These are phyloP conservation scores for Orthonevra nobilis DNA, from an alignment of 2,888 invertebrate genomes.

Conservation along the genomic window DNA sequence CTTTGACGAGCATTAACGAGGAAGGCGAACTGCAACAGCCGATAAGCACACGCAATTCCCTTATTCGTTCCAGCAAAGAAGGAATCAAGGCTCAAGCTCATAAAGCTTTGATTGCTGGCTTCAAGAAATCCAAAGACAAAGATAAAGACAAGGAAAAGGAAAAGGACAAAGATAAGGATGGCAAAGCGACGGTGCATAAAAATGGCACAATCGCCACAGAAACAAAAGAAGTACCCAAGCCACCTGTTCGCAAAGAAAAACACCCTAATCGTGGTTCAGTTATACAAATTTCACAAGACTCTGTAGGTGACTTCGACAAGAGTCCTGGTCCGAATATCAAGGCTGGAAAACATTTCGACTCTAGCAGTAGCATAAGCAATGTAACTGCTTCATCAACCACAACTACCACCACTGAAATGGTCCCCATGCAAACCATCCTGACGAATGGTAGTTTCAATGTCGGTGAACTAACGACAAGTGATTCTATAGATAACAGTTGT, in stretches of 20 bases:
- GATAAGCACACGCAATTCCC: constrained; percentile 75
- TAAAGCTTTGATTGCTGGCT: constrained; percentile 79
- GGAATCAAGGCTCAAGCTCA: constrained; percentile 79
- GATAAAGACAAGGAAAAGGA: constrained; percentile 76
- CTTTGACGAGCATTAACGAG: constrained; percentile 79
- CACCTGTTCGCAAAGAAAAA: constrained; percentile 78
- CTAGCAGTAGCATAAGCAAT: constrained; percentile 59
- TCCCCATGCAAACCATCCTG: constrained; percentile 77
- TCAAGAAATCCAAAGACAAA: constrained; percentile 80
- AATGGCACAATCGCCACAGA: constrained; percentile 45
- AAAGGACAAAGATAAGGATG: constrained; percentile 69
- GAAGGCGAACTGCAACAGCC: constrained; percentile 77
- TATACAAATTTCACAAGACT: constrained; percentile 76
- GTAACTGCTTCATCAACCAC: constrained; percentile 60
- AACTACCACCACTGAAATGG: constrained; percentile 74
- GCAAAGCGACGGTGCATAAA: constrained; percentile 36
- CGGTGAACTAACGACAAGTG: constrained; percentile 76
- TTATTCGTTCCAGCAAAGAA: constrained; percentile 79
- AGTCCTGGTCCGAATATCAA: constrained; percentile 65
- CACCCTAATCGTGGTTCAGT: constrained; percentile 77
- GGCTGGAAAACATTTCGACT: constrained; percentile 58
- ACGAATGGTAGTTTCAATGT: constrained; percentile 78
- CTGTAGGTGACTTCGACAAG: constrained; percentile 53
- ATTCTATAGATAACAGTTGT: constrained; percentile 70
- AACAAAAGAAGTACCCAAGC: constrained; percentile 75